Base-by-base conservation (phyloP, 2,888 invertebrate species). In the Erynnis tages region DNA sequence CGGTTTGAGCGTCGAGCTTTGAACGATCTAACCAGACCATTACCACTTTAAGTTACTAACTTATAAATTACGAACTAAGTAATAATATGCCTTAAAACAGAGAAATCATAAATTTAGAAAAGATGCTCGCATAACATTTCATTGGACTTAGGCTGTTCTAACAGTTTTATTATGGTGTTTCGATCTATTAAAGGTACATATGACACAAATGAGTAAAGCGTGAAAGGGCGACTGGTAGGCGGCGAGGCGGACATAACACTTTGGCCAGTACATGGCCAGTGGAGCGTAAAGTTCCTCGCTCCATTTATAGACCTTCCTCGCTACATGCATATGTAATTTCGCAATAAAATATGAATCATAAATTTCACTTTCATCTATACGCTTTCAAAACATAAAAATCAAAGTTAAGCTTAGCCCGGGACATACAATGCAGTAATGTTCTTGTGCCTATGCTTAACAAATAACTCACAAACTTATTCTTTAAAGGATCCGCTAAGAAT, bases 241-340 rank as follows among this genome's bases (percentile, higher is more conserved):
- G 77, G 56, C 71, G 71, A 74, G 71, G 74, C 75, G 83, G 59
- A 73, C 60, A 64, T 81, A 85, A 86, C 71, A 56, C 63, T 73
- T 54, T 65, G 54, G 64, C 65, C 66, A 62, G 62, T 59, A 62
- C 72, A 63, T 60, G 63, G 47, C 63, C 76, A 65, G 35, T 69
- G 65, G 71, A 71, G 73, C 74, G 78, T 82, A 67, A 79, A 74
- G 65, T 65, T 70, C 66, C 71, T 63, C 69, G 71, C 69, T 69
- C 75, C 72, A 73, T 74, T 78, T 75, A 82, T 79, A 79, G 63
- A 67, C 66, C 67, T 55, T 29, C 32, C 49, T 1, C 6, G 38
- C 30, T 29, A 48, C 30, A 41, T 49, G 40, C 32, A 41, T 32
- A 38, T 21, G 30, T 23, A 14, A 48, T 40, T 48, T 30, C 21